Conservation (phyloP, 2,888 invertebrate species). For the Conops quadrifasciatus region DNA sequence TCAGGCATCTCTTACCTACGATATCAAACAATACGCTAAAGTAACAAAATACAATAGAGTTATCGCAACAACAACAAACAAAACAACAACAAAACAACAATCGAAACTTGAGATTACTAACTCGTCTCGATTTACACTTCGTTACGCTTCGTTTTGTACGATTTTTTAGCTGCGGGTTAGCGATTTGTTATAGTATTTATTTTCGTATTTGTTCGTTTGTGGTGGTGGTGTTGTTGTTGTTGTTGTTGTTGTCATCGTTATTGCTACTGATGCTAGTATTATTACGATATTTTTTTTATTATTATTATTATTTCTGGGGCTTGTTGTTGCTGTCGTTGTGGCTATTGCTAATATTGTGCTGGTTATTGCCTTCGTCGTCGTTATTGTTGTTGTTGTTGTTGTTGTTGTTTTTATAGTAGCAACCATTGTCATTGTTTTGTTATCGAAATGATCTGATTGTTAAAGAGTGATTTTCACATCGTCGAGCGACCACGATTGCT, state of each 20-base stretch:
- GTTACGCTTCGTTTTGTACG: conserved; percentile 26
- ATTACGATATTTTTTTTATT: conserved; percentile 11
- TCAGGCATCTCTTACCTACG: too few species aligned
- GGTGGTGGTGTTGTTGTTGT: neutral
- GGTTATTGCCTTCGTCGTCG: neutral
- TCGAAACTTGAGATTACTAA: conserved; percentile 16
- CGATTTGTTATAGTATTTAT: neutral
- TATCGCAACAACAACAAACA: neutral
- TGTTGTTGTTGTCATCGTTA: neutral
- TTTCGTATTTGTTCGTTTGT: neutral
- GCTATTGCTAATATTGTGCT: neutral
- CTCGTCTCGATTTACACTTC: conserved; percentile 28
- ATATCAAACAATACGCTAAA: too few species aligned
- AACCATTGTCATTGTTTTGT: conserved; percentile 14
- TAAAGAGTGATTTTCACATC: conserved; percentile 26
- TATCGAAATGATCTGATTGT: conserved; percentile 14
- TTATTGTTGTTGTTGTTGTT: neutral
- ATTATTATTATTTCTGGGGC: neutral
- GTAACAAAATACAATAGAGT: too few species aligned
- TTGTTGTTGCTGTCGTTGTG: too few species aligned
- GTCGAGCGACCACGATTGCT: neutral
- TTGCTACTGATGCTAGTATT: conserved; percentile 10
- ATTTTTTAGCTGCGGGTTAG: conserved; percentile 11
- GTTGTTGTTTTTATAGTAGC: conserved; percentile 14
- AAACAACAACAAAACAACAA: neutral